phyloP scores from a whole-genome alignment of 2,797 vertebrate species.

The Poecilia wingei region DNA sequence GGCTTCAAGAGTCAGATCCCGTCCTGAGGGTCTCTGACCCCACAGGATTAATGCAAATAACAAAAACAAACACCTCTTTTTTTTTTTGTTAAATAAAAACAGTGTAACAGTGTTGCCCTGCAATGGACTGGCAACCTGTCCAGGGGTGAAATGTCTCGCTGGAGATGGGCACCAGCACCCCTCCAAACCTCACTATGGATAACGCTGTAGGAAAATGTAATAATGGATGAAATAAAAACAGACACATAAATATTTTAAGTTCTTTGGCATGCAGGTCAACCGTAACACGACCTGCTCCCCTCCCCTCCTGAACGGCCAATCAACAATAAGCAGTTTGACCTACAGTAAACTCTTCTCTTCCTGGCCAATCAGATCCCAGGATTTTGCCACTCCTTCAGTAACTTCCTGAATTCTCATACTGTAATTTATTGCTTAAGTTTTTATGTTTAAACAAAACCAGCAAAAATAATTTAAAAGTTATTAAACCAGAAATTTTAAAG shows the following conservation, averaged over 20 bases:
- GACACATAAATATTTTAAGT: background rate
- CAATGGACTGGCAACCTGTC: too few relatives aligned
- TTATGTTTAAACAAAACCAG: background rate
- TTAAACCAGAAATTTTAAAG: background rate
- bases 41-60: background rate
- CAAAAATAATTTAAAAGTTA: rapidly evolving
- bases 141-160: too few relatives aligned
- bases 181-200: too few relatives aligned
- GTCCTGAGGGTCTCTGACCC: constrained; percentile 4
- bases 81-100: background rate
- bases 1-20: constrained; percentile 78
- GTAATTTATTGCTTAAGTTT: background rate
- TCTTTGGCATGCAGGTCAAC: background rate
- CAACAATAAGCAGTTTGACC: constrained; percentile 36
- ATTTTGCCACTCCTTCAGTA: constrained; percentile 47
- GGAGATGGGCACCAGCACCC: too few relatives aligned
- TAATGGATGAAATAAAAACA: background rate
- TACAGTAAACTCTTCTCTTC: constrained; percentile 37
- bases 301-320: constrained; percentile 69
- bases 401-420: constrained; percentile 21
- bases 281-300: constrained; percentile 38
- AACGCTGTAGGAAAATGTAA: too few relatives aligned
- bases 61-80: background rate
- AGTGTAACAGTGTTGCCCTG: too few relatives aligned
- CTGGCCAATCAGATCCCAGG: constrained; percentile 53